These are phyloP conservation scores for Arvicanthis niloticus DNA, from an alignment of 2,113 vertebrate species.

Conservation along the genomic window DNA sequence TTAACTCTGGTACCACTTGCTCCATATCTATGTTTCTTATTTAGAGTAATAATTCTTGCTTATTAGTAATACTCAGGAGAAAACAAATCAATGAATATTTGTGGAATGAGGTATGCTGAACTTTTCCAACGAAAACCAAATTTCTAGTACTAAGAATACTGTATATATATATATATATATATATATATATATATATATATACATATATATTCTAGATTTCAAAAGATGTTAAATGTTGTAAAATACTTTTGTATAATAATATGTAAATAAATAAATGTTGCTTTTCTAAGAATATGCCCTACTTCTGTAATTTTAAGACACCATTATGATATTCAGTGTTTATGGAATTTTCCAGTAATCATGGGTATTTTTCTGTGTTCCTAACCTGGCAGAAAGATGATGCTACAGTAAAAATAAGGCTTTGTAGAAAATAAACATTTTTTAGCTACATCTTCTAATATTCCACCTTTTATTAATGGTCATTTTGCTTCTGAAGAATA, in stretches of 20 bases:
- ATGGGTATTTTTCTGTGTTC: background rate
- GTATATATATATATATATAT: no score
- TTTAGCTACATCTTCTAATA: background rate
- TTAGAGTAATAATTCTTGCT: background rate
- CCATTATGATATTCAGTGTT: background rate
- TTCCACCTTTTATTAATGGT: background rate
- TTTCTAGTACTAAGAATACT: background rate
- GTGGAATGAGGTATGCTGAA: background rate
- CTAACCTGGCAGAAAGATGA: background rate
- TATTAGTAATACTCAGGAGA: background rate
- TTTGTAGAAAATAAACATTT: background rate
- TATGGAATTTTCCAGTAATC: background rate
- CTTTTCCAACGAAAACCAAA: conserved; percentile 1
- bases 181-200: no score
- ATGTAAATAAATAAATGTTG: background rate
- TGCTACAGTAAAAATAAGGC: background rate
- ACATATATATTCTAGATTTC: background rate
- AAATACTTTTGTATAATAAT: background rate
- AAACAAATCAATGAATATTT: background rate
- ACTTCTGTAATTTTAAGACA: background rate
- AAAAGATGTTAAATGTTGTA: background rate
- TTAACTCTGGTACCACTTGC: background rate
- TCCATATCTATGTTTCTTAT: background rate
- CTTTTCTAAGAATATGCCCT: background rate
- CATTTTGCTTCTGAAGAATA: background rate